These are phyloP conservation scores for Apostichopus californicus DNA, from an alignment of 35 echinoderm and acorn worm species.

Conservation along the genomic window DNA sequence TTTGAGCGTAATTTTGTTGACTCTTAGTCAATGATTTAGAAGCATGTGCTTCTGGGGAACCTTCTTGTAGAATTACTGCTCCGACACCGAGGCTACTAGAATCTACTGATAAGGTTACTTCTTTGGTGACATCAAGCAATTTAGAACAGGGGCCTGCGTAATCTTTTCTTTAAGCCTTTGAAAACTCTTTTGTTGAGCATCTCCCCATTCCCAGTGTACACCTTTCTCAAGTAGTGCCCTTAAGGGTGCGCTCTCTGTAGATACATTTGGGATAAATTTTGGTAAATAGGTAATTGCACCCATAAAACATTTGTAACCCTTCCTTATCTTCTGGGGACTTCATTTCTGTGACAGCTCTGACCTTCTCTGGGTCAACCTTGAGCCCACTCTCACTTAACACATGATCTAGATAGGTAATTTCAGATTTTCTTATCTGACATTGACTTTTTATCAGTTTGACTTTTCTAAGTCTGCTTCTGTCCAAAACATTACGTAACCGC, in stretches of 20 bases:
- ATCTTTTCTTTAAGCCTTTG: slow-evolving; percentile 9
- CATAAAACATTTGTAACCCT: background rate
- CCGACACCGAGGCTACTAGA: background rate
- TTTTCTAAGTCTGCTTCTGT: background rate
- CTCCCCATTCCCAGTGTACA: no score
- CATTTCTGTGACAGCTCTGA: background rate
- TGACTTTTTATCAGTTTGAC: background rate
- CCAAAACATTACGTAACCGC: background rate
- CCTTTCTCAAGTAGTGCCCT: no score
- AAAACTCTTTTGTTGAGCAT: background rate
- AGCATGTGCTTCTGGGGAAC: slow-evolving; percentile 8
- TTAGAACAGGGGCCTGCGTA: slow-evolving; percentile 9
- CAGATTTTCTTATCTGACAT: slow-evolving; percentile 4
- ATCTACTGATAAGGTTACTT: slow-evolving; percentile 5
- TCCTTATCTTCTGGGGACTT: background rate
- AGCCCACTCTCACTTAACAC: background rate
- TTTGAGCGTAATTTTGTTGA: background rate
- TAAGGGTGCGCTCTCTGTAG: background rate
- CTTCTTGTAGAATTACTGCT: slow-evolving; percentile 25
- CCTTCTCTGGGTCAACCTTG: slow-evolving; percentile 26
- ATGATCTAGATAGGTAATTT: slow-evolving; percentile 37
- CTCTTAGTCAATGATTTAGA: slow-evolving; percentile 30
- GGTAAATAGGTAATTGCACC: background rate
- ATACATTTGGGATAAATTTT: slow-evolving; percentile 37
- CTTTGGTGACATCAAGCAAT: background rate